These are phyloP conservation scores for Tetragnatha versicolor DNA, from an alignment of 1,140 invertebrate species.

Conservation along the genomic window DNA sequence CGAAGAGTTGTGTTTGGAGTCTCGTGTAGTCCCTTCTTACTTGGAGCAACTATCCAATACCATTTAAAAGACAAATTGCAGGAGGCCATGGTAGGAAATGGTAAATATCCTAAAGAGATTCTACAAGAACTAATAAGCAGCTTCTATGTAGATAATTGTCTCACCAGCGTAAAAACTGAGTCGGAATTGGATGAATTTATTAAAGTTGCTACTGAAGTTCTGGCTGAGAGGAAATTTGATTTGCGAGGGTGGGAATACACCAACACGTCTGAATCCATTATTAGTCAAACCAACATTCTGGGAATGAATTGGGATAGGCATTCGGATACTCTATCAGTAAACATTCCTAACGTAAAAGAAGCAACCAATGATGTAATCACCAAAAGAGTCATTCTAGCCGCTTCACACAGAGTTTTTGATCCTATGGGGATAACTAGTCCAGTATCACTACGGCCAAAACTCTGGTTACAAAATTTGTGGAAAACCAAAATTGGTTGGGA, in stretches of 20 bases:
- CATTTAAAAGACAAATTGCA: not conserved
- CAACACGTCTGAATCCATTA: not conserved
- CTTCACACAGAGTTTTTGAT: slow-evolving; percentile 36
- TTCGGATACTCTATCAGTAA: not conserved
- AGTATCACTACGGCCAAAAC: not conserved
- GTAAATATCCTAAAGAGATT: slow-evolving; percentile 9
- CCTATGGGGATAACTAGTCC: slow-evolving; percentile 27
- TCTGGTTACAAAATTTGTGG: slow-evolving; percentile 9
- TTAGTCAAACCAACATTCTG: not conserved
- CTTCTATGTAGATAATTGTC: slow-evolving; percentile 16
- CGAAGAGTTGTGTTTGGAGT: slow-evolving; percentile 1
- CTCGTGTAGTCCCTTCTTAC: slow-evolving; percentile 12
- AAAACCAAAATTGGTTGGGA: slow-evolving; percentile 15
- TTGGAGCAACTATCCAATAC: not conserved
- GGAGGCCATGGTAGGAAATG: not conserved
- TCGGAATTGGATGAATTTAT: not conserved
- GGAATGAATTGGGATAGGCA: not conserved
- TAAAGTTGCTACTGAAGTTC: slow-evolving; percentile 21
- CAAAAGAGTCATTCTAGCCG: slow-evolving; percentile 11
- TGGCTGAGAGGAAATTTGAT: slow-evolving; percentile 25
- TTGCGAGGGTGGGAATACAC: slow-evolving; percentile 16
- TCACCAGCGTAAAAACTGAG: not conserved
- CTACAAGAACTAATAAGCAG: not conserved
- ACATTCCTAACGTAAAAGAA: not conserved
- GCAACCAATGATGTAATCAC: not conserved